Conservation (phyloP, 2,113 vertebrate species). For the Zapornia atra region DNA sequence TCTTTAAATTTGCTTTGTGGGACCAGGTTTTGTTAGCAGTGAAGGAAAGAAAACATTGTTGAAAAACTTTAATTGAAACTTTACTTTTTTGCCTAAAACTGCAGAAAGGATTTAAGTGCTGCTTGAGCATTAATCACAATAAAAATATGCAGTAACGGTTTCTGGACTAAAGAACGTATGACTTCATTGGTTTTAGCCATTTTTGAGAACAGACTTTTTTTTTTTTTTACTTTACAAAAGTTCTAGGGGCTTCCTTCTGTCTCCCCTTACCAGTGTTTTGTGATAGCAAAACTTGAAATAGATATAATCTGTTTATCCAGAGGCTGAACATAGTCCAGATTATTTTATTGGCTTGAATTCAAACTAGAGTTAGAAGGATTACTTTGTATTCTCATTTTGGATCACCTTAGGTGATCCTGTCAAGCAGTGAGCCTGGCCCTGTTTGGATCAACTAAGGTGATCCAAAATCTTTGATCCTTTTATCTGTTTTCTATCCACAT, state of each 20-base stretch:
- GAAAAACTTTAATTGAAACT: background rate
- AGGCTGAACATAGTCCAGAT: background rate
- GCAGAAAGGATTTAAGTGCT: background rate
- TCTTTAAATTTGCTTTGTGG: background rate
- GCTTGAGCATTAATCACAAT: background rate
- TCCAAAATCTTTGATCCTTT: background rate
- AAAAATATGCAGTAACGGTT: background rate
- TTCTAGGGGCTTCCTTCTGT: background rate
- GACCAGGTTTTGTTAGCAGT: background rate
- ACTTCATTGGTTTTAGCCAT: background rate
- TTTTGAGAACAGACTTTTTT: background rate
- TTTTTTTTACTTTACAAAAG: background rate
- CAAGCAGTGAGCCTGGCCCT: background rate
- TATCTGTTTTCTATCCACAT: background rate
- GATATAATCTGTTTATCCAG: conserved; percentile 12
- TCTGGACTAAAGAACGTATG: background rate
- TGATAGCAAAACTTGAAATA: background rate
- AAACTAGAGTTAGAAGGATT: background rate
- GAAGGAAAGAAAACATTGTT: background rate
- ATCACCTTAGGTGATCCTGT: background rate
- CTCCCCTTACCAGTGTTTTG: background rate
- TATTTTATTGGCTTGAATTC: background rate
- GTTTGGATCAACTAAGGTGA: background rate
- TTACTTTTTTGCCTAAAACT: too few species aligned
- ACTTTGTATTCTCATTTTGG: background rate